Evolutionary conservation across 2,113 vertebrate species (phyloP).

Genomic region (Cyanistes caeruleus): DNA sequence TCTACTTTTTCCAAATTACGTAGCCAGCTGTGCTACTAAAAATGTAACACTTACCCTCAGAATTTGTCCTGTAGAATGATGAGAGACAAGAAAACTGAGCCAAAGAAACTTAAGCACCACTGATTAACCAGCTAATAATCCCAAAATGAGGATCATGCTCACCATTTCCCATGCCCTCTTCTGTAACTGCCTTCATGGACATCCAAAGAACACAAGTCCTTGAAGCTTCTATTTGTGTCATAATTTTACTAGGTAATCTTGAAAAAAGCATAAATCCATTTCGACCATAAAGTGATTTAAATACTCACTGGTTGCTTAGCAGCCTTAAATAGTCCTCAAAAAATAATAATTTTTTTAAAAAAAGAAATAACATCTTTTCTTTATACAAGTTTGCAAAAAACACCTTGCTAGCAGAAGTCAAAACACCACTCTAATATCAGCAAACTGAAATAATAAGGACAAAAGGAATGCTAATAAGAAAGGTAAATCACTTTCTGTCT

Average conservation of each 20-base stretch:
- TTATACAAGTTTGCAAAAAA: slow-evolving; percentile 2
- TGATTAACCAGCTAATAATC: neutral
- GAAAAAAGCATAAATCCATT: neutral
- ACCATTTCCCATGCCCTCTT: neutral
- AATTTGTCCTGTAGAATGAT: neutral
- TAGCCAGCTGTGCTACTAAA: neutral
- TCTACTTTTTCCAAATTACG: neutral
- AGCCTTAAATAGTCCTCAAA: neutral
- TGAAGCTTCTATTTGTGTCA: neutral
- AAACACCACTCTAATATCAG: neutral
- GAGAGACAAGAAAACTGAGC: neutral
- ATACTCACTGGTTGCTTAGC: neutral
- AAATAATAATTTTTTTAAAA: neutral
- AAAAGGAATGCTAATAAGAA: slow-evolving; percentile 11
- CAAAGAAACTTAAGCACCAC: neutral
- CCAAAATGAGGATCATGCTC: neutral
- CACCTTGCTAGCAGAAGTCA: neutral
- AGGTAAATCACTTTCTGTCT: slow-evolving; percentile 10
- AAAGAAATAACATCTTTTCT: neutral
- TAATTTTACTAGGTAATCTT: neutral
- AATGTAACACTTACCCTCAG: neutral
- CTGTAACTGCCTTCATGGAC: neutral
- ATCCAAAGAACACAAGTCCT: neutral
- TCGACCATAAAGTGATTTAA: neutral
- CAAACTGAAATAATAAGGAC: slow-evolving; percentile 17